A percentile compares a stretch with the other conserved stretches of the same genome.
Evolutionary conservation across 2,797 vertebrate species (phyloP).

Genomic region (Mareca penelope): DNA sequence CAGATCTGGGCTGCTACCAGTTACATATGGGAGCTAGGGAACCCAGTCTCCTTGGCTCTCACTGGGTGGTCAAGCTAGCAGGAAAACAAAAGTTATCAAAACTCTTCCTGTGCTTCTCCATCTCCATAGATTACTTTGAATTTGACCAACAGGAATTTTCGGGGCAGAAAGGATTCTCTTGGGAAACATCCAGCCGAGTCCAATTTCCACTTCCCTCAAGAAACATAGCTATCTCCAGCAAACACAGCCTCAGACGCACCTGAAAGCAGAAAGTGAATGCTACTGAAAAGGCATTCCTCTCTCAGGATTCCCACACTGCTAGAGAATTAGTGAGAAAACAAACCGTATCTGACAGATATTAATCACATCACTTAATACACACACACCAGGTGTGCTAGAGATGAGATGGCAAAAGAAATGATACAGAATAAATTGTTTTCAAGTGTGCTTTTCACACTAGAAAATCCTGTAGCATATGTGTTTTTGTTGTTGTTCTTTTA

Average conservation of each 20-base stretch:
- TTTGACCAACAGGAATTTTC: not conserved
- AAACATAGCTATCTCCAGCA: not conserved
- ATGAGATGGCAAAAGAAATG: not conserved
- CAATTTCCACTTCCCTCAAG: not conserved
- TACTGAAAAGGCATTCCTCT: not conserved
- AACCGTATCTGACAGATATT: conserved; percentile 34
- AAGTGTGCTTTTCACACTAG: not conserved
- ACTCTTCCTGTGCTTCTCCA: not conserved
- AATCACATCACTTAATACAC: conserved; percentile 42
- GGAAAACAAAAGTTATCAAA: not conserved
- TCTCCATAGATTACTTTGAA: not conserved
- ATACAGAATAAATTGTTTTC: conserved; percentile 3
- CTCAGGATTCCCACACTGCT: not conserved
- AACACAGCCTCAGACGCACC: not conserved
- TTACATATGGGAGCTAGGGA: not conserved
- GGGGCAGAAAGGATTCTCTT: not conserved
- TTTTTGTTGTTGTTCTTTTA: not conserved
- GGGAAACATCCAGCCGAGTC: not conserved
- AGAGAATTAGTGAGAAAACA: conserved; percentile 19
- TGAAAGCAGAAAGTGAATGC: not conserved
- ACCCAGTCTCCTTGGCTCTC: not conserved
- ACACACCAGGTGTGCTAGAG: conserved; percentile 9
- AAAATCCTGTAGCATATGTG: not conserved
- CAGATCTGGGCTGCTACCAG: not conserved
- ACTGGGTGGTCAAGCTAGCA: not conserved